Conservation (phyloP, 1,140 invertebrate species). For the Drosophila mauritiana region DNA sequence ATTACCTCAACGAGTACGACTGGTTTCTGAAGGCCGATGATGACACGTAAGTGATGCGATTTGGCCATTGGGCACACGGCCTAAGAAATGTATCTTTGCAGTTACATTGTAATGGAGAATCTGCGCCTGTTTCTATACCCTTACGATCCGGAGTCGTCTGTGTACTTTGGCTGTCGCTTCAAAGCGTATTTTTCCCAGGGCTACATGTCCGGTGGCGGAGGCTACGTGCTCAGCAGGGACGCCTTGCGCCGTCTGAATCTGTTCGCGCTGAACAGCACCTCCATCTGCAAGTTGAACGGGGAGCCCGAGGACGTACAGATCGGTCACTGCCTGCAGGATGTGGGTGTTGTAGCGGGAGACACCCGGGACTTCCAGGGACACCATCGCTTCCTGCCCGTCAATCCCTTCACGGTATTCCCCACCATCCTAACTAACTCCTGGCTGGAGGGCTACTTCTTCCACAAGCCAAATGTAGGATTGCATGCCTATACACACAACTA, state of each 20-base stretch:
- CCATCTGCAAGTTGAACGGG: conserved; percentile 87
- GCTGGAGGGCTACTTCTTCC: conserved; percentile 37
- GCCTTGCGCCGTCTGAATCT: conserved; percentile 90
- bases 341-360: conserved; percentile 94
- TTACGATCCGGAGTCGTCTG: conserved; percentile 88
- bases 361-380: conserved; percentile 92
- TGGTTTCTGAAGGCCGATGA: conserved; percentile 98
- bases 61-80: too few relatives aligned
- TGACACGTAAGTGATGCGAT: conserved; percentile 85
- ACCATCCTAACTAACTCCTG: neutral
- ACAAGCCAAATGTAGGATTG: conserved; percentile 86
- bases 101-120: conserved; percentile 96
- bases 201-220: conserved; percentile 96
- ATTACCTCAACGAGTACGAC: conserved; percentile 92
- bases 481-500: neutral
- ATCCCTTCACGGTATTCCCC: conserved; percentile 85
- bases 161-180: conserved; percentile 95
- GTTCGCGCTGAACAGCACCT: conserved; percentile 88
- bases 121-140: conserved; percentile 93
- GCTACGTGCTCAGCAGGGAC: conserved; percentile 94
- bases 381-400: conserved; percentile 96
- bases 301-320: conserved; percentile 96
- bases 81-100: conserved; percentile 68
- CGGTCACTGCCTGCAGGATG: conserved; percentile 94
- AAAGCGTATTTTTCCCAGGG: conserved; percentile 88